Percentiles rank a stretch among this genome's conserved stretches.
These are phyloP conservation scores for Hydrocynus forskahlii DNA, from an alignment of 2,797 vertebrate species.

Conservation along the genomic window DNA sequence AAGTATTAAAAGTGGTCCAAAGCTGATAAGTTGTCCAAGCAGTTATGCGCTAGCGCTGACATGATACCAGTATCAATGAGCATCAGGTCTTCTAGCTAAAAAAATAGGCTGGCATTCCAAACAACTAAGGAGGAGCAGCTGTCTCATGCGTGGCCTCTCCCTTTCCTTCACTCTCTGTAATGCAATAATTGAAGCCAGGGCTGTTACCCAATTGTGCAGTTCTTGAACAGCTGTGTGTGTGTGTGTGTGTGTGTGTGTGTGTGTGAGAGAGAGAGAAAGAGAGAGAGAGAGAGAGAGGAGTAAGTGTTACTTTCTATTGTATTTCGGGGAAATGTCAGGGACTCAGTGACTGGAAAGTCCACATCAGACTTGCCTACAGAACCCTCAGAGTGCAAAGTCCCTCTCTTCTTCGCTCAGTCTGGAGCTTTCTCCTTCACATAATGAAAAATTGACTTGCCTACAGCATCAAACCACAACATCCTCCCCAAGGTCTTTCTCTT, in stretches of 20 bases:
- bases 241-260: conserved; percentile 41
- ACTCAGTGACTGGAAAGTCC: conserved; percentile 57
- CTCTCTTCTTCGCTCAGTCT: conserved; percentile 9
- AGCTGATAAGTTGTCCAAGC: too few relatives aligned
- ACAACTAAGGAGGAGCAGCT: conserved; percentile 53
- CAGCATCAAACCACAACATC: conserved; percentile 44
- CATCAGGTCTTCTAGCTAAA: neutral
- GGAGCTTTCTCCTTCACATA: conserved; percentile 32
- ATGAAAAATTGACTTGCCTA: conserved; percentile 52
- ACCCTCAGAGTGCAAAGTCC: conserved; percentile 34
- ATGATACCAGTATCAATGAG: too few relatives aligned
- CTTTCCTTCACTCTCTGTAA: conserved; percentile 39
- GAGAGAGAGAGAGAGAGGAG: conserved; percentile 33
- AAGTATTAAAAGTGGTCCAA: too few relatives aligned
- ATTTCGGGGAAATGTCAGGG: conserved; percentile 52
- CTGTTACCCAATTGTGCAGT: conserved; percentile 47
- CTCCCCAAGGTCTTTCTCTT: conserved; percentile 43
- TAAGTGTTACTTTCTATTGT: conserved; percentile 44
- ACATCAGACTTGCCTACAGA: conserved; percentile 44
- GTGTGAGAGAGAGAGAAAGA: conserved; percentile 50
- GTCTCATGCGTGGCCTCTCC: conserved; percentile 24
- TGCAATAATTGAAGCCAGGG: conserved; percentile 58
- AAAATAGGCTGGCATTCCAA: conserved; percentile 52
- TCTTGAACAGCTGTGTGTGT: conserved; percentile 32
- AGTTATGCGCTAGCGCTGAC: too few relatives aligned